These are phyloP conservation scores for Elmis aenea DNA, from an alignment of 2,888 invertebrate species.

Conservation along the genomic window DNA sequence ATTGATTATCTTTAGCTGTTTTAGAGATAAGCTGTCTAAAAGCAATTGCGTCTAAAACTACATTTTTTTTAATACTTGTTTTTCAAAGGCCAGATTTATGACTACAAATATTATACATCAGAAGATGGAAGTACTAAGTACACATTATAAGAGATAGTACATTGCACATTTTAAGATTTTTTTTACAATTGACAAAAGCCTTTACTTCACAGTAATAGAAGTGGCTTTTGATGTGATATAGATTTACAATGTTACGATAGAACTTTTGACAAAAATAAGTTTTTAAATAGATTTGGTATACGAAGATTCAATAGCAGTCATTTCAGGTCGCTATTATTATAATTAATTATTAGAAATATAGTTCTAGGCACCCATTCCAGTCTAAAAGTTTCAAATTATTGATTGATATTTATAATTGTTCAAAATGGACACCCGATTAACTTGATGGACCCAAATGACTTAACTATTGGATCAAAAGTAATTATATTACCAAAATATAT, in stretches of 20 bases:
- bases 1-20: conserved; percentile 11
- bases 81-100: conserved; percentile 13
- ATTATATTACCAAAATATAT: conserved; percentile 10
- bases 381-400: conserved; percentile 32
- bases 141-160: conserved; percentile 13
- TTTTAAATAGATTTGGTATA: too few species aligned
- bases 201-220: too few species aligned
- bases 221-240: too few species aligned
- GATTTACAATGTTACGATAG: too few species aligned
- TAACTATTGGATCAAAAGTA: conserved; percentile 29
- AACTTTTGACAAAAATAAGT: too few species aligned
- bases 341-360: too few species aligned
- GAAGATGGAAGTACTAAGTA: conserved; percentile 19
- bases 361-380: conserved; percentile 38
- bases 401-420: conserved; percentile 29
- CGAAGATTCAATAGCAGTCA: conserved; percentile 29
- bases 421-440: conserved; percentile 20
- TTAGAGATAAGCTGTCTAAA: conserved; percentile 14
- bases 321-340: too few species aligned
- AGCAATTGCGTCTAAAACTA: conserved; percentile 12
- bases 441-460: conserved; percentile 29
- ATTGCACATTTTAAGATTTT: conserved; percentile 15
- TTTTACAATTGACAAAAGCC: too few species aligned
- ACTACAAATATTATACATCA: conserved; percentile 6
- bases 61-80: conserved; percentile 11